phyloP scores from a whole-genome alignment of 2,113 vertebrate genomes.

The Mesembrinibis cayennensis region DNA sequence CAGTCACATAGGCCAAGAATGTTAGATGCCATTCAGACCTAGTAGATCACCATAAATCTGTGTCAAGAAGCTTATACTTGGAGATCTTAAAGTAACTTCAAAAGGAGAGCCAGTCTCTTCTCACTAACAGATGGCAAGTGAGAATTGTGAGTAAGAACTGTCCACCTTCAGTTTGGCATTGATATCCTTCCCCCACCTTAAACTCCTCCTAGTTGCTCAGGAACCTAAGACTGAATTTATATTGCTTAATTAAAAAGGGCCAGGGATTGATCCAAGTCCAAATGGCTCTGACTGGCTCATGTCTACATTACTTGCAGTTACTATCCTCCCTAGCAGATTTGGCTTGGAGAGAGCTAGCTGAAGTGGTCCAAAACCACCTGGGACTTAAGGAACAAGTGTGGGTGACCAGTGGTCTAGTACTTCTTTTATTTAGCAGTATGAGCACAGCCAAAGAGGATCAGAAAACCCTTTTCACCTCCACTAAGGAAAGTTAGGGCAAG shows the following conservation, averaged over 20 bases:
- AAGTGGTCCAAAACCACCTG: not conserved
- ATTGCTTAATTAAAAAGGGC: slow-evolving; percentile 18
- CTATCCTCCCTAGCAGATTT: not conserved
- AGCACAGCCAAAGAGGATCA: not conserved
- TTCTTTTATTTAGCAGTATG: not conserved
- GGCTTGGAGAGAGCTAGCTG: not conserved
- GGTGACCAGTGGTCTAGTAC: not conserved
- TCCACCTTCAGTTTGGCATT: slow-evolving; percentile 38
- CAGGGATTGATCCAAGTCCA: slow-evolving; percentile 6
- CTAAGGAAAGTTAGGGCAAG: not conserved
- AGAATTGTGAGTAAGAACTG: slow-evolving; percentile 10
- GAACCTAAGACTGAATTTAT: slow-evolving; percentile 12
- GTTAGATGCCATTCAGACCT: not conserved
- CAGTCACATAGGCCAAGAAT: not conserved
- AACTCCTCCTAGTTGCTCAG: slow-evolving; percentile 13
- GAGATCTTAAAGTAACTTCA: not conserved
- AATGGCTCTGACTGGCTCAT: not conserved
- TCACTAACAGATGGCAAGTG: slow-evolving; percentile 14
- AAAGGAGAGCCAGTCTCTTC: not conserved
- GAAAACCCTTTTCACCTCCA: not conserved
- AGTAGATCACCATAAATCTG: not conserved
- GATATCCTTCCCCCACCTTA: slow-evolving; percentile 13
- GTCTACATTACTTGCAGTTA: not conserved
- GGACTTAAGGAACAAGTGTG: not conserved
- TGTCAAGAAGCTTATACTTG: not conserved